Base-by-base conservation (phyloP, 2,113 vertebrate genomes). In the Poeciliopsis retropinna region DNA sequence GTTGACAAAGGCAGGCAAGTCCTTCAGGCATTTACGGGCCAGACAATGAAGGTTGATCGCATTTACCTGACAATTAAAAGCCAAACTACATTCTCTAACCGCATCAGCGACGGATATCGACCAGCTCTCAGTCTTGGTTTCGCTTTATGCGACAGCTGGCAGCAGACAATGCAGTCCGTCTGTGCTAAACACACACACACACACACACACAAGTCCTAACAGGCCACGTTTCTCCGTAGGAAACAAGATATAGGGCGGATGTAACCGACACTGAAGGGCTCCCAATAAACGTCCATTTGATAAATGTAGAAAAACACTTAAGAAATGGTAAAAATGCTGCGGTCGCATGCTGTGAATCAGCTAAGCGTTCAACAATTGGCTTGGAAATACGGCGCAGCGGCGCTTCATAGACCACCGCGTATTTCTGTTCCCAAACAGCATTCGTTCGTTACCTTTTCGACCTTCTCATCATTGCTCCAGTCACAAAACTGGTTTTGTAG, bases 401-500 rank as follows among this genome's bases (percentile, higher is more conserved):
- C 17, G 6, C 44, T 62, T 10, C 19, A 17, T 62, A 64, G 37
- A 31, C 28, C 17, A 19, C 15, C 4, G 39, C 3, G 27, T 13
- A 37, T 47, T 29, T 66, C 22, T 60, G 62, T 66, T 14, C 22
- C 64, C 0, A 60, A 63, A 67, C 7, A 22, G 54, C 27, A 3
- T 41, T 15, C 37, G 15, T 30, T 64, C 17, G 31, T 92, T 95
- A 97, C 96, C 96, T 94, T 84, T 95, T 97, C 25, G 96, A 94
- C 74, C 96, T 92, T 84, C 96, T 96, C 88, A 97, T 94, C 91
- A 96, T 92, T 39, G 94, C 95, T 31, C 96, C 96, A 11, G 95
- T 95, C 51, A 95, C 95, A 85, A 95, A 94, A 88, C 95, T 96
- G 73, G 94, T 94, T 87, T 96, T 95, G 90, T 95, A 95, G 82